These are phyloP conservation scores for Watsonalla binaria DNA, from an alignment of 2,888 invertebrate species.

Conservation along the genomic window DNA sequence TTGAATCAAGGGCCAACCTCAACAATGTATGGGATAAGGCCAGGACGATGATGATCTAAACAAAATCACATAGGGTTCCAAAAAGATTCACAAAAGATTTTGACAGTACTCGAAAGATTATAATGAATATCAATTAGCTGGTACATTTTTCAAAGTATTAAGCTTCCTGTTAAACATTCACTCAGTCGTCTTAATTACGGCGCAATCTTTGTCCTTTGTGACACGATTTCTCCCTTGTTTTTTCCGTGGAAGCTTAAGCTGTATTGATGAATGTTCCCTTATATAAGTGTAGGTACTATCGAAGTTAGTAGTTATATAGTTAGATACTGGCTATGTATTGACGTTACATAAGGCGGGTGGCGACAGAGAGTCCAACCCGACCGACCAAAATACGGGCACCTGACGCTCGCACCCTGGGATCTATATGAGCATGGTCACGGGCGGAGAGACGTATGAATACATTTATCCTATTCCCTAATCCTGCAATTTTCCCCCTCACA, in stretches of 20 bases:
- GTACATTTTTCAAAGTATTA: background rate
- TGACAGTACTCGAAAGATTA: too few species aligned
- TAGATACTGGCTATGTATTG: constrained; percentile 40
- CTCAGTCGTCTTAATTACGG: background rate
- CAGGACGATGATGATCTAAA: too few species aligned
- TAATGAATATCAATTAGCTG: background rate
- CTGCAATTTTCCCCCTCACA: too few species aligned
- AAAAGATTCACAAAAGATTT: too few species aligned
- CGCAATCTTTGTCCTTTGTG: background rate
- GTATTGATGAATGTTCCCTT: background rate
- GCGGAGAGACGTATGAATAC: constrained; percentile 14
- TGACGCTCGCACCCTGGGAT: constrained; percentile 59
- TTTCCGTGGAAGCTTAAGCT: background rate
- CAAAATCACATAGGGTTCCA: too few species aligned
- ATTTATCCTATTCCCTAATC: background rate
- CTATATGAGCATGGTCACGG: constrained; percentile 7
- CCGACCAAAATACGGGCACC: constrained; percentile 76
- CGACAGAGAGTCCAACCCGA: constrained; percentile 60
- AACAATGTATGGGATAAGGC: too few species aligned
- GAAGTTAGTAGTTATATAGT: constrained; percentile 13
- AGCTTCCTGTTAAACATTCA: background rate
- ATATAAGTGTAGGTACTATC: constrained; percentile 14
- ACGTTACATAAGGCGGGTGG: constrained; percentile 68
- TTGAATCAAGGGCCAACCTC: too few species aligned
- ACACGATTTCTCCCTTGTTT: background rate